These are phyloP conservation scores for Dascillus cervinus DNA, from an alignment of 2,888 invertebrate genomes.

Conservation along the genomic window DNA sequence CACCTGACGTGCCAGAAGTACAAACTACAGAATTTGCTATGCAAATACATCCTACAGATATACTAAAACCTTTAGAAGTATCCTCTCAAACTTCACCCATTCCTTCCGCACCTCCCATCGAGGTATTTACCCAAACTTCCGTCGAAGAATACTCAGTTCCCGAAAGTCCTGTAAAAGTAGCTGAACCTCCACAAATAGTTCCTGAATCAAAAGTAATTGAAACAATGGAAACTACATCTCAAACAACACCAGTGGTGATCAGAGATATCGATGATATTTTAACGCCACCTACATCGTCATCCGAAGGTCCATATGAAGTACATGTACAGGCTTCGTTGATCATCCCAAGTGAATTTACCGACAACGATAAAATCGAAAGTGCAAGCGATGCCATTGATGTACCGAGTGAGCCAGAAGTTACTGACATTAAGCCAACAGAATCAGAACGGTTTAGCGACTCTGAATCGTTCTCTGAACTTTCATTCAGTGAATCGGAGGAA, in stretches of 20 bases:
- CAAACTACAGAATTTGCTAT: conserved; percentile 25
- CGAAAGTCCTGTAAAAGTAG: neutral
- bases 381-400: neutral
- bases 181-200: conserved; percentile 1
- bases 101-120: conserved; percentile 25
- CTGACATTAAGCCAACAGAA: neutral
- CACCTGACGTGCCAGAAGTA: conserved; percentile 28
- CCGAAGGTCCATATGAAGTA: conserved; percentile 53
- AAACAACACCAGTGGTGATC: conserved; percentile 54
- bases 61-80: conserved; percentile 20
- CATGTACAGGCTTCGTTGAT: conserved; percentile 52
- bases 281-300: conserved; percentile 13
- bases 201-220: conserved; percentile 17
- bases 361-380: conserved; percentile 2
- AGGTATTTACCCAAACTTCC: conserved; percentile 22
- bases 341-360: conserved; percentile 38
- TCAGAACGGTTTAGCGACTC: conserved; percentile 1
- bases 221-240: conserved; percentile 40
- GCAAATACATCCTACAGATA: conserved; percentile 25
- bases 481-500: conserved; percentile 14
- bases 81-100: conserved; percentile 47
- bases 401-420: neutral
- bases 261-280: conserved; percentile 15
- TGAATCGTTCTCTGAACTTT: conserved; percentile 10
- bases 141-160: conserved; percentile 9